Evolutionary conservation across 2,797 vertebrate species (phyloP), one percentile per base, ranked within the genome.

Genomic region (Gallinago nigripennis): DNA sequence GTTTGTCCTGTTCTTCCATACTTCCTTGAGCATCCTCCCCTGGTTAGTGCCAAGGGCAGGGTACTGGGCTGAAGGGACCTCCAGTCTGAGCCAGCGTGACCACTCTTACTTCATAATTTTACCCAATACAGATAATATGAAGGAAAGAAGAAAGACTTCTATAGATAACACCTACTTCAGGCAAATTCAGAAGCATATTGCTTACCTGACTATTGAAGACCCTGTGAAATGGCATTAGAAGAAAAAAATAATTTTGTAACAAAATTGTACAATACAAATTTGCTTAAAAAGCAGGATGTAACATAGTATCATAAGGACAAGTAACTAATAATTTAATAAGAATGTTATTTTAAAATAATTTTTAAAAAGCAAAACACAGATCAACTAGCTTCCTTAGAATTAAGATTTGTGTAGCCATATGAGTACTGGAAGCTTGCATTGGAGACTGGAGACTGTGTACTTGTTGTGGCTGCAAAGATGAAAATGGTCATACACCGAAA

Each of bases 381-480:
- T 63, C 28, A 51, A 14, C 54, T 64, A 30, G 1, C 12, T 92
- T 45, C 50, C 60, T 87, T 84, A 21, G 51, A 77, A 73, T 35
- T 73, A 75, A 31, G 13, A 63, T 23, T 41, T 51, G 21, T 2
- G 2, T 41, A 86, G n/a, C 28, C 20, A 7, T 28, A 5, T 23
- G 31, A 82, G 11, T 88, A 25, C 24, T 57, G 56, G 24, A 57
- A 69, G 16, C 54, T 54, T 78, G 27, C 1, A 0, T 6, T 56
- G 61, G 18, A 48, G 33, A 72, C 28, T 33, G 16, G 51, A 61
- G 31, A 39, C 37, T 46, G 5, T 11, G 2, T 27, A 45, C 39
- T 54, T 33, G n/a, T 75, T 0, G 2, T 20, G 14, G 11, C 12
- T 85, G 54, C 21, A 28, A 50, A 72, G 28, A 54, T 0, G 2